Base-by-base conservation (phyloP, 1,140 invertebrate genomes). In the Reticulitermes speratus region DNA sequence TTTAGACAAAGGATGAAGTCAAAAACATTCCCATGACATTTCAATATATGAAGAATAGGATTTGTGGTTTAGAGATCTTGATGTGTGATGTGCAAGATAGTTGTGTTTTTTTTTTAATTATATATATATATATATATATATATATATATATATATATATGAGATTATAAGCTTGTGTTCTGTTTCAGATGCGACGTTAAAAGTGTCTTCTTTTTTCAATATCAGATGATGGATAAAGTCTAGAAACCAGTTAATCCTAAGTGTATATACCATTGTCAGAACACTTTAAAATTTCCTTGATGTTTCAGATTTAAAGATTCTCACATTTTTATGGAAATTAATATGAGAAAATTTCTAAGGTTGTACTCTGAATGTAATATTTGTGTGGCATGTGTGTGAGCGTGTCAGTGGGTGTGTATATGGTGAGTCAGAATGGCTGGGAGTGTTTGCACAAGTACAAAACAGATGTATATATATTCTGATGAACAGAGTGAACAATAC, bases 391-490 rank as follows among this genome's bases (percentile, higher is more conserved):
- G 65, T n/a, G 65, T 75, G 65, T 16, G n/a, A 30, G 19, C 16
- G 59, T 65, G 65, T 30, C 5, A 19, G 52, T 19, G 52, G 3
- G 19, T 55, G 19, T 14, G 19, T 21, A 5, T 55, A 55, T 1
- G 7, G 65, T 75, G n/a, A 30, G n/a, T 12, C 8, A 8, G 0
- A 6, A 75, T 75, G 65, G n/a, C 7, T 75, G 65, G 59, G 25
- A 75, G n/a, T 14, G n/a, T 75, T 75, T 75, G n/a, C 65, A 30
- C 65, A 75, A 75, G 65, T 75, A 30, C 65, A 75, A 75, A 75
- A 25, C 65, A 30, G n/a, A 75, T 75, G 65, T 25, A 30, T 75
- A 75, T 75, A 75, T 8, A 75, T 75, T 30, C 65, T 75, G 65
- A 75, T 75, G 65, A 12, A 75, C n/a, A 75, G 65, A 30, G 65